Conservation (phyloP, 92 coral and sea anemone species). For the Porites divaricata region DNA sequence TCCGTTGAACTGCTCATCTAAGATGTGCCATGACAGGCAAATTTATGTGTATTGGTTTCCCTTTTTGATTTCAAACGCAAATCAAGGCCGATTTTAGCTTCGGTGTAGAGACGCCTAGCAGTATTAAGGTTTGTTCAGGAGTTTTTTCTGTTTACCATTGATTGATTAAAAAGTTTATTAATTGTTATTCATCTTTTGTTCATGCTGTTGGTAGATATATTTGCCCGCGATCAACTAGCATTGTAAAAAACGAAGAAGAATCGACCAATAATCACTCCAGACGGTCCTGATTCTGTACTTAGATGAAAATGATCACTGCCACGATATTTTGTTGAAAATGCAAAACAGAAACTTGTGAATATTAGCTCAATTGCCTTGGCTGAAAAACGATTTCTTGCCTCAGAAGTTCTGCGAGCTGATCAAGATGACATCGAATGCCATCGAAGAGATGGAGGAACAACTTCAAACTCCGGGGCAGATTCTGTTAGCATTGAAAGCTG, state of each 20-base stretch:
- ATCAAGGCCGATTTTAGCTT: slow-evolving; percentile 7
- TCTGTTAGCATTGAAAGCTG: slow-evolving; percentile 22
- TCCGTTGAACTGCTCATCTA: too few species aligned
- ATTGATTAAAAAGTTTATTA: slow-evolving; percentile 12
- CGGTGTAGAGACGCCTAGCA: neutral
- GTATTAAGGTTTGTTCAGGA: neutral
- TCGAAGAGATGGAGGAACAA: neutral
- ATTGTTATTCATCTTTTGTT: slow-evolving; percentile 3
- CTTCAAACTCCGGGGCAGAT: slow-evolving; percentile 22
- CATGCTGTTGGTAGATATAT: slow-evolving; percentile 3
- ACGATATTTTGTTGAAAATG: neutral
- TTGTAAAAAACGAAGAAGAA: neutral
- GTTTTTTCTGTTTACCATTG: neutral
- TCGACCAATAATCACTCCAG: neutral
- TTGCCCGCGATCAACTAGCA: neutral
- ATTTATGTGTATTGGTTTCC: neutral
- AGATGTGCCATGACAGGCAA: neutral
- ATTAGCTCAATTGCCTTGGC: neutral
- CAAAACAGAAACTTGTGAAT: neutral
- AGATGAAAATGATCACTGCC: slow-evolving; percentile 1
- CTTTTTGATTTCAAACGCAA: neutral
- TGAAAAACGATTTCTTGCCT: too few species aligned
- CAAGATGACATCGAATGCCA: neutral
- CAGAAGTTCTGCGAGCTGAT: neutral
- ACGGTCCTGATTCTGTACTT: neutral